Conservation (phyloP, 2,888 invertebrate species). For the Phyllotreta cruciferae region DNA sequence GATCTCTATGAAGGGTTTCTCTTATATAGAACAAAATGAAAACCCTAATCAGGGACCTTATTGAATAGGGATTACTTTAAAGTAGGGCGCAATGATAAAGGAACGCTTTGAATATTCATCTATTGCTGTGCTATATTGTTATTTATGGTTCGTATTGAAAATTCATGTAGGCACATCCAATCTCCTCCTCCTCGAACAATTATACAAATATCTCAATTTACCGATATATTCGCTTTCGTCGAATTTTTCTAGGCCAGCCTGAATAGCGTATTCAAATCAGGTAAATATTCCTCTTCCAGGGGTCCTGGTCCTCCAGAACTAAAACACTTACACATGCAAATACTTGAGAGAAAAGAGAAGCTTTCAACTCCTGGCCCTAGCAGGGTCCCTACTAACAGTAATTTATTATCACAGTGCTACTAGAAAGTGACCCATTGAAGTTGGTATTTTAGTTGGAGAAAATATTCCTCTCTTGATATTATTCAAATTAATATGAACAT, state of each 20-base stretch:
- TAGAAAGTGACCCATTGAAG: slow-evolving; percentile 26
- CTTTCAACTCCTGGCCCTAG: slow-evolving; percentile 17
- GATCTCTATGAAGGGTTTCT: slow-evolving; percentile 20
- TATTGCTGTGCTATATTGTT: not conserved
- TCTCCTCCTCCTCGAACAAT: too few relatives aligned
- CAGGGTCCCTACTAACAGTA: slow-evolving; percentile 6
- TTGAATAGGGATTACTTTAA: slow-evolving; percentile 25
- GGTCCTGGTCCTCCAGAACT: slow-evolving; percentile 10
- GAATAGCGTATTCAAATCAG: slow-evolving; percentile 19
- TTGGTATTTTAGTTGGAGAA: slow-evolving; percentile 26
- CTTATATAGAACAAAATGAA: slow-evolving; percentile 19
- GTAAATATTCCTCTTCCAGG: slow-evolving; percentile 16
- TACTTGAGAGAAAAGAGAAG: slow-evolving; percentile 13
- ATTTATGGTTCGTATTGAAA: not conserved
- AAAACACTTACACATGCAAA: slow-evolving; percentile 29
- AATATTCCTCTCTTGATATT: slow-evolving; percentile 24
- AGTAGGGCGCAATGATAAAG: slow-evolving; percentile 12
- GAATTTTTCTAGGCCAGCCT: too few relatives aligned
- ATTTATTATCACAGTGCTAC: slow-evolving; percentile 21
- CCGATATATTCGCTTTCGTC: too few relatives aligned
- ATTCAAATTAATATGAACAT: slow-evolving; percentile 41
- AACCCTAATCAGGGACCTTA: slow-evolving; percentile 23
- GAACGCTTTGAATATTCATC: slow-evolving; percentile 15
- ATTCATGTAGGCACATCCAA: not conserved
- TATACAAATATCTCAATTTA: too few relatives aligned